Evolutionary conservation across 2,888 invertebrate species (phyloP).

Genomic region (Steromphala cineraria): DNA sequence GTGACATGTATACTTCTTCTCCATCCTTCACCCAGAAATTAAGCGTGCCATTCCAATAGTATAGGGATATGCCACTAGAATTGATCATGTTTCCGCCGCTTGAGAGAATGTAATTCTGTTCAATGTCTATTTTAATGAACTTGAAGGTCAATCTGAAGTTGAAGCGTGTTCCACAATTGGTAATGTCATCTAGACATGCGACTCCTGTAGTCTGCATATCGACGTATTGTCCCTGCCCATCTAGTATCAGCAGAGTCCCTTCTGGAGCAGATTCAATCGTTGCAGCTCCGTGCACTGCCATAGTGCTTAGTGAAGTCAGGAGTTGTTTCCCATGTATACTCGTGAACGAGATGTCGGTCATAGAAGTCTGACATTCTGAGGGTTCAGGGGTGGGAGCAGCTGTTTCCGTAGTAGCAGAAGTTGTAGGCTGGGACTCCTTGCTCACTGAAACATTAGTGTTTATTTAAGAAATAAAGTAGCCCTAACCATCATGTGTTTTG

Average conservation of each 20-base stretch:
- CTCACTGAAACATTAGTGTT: too few relatives aligned
- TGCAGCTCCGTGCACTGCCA: constrained; percentile 18
- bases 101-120: constrained; percentile 56
- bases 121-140: constrained; percentile 39
- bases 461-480: too few relatives aligned
- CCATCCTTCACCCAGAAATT: constrained; percentile 50
- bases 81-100: constrained; percentile 51
- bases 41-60: constrained; percentile 43
- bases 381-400: background rate
- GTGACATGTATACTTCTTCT: background rate
- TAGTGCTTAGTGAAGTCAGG: constrained; percentile 20
- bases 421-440: background rate
- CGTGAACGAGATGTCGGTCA: constrained; percentile 8
- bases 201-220: constrained; percentile 50
- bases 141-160: constrained; percentile 51
- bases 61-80: constrained; percentile 49
- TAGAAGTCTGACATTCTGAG: background rate
- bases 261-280: background rate
- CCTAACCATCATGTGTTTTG: too few relatives aligned
- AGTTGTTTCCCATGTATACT: constrained; percentile 14
- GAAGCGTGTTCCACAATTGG: constrained; percentile 48
- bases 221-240: constrained; percentile 48
- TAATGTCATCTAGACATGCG: constrained; percentile 52
- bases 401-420: background rate
- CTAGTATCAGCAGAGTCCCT: constrained; percentile 42